phyloP scores from a whole-genome alignment of 2,113 vertebrate species.

The Melanerpes formicivorus region DNA sequence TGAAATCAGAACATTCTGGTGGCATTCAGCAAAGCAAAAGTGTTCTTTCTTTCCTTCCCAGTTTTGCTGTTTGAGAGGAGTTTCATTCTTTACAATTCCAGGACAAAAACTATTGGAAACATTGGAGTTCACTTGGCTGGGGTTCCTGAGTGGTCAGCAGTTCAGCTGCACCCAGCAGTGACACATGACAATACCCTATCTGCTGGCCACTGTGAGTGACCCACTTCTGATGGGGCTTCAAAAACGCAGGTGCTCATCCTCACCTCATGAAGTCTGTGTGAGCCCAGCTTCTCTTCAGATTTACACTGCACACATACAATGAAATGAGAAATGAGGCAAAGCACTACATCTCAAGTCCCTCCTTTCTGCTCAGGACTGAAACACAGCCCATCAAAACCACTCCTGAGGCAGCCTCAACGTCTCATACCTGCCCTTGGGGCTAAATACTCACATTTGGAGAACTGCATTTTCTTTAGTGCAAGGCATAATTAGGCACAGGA shows the following conservation, averaged over 20 bases:
- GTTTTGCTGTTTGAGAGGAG: neutral
- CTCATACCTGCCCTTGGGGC: neutral
- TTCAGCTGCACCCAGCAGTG: neutral
- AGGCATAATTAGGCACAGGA: neutral
- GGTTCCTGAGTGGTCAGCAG: neutral
- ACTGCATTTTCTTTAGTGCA: neutral
- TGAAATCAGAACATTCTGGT: neutral
- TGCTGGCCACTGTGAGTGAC: neutral
- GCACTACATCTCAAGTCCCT: no score
- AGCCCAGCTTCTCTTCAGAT: neutral
- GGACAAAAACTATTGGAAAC: neutral
- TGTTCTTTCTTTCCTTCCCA: neutral
- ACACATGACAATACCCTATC: neutral
- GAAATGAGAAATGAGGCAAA: neutral
- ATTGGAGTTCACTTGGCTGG: neutral
- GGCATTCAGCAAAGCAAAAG: neutral
- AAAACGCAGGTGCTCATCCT: fast-evolving
- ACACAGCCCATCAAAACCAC: fast-evolving
- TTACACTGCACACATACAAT: fast-evolving
- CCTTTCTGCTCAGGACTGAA: neutral
- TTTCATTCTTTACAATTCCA: neutral
- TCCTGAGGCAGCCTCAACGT: neutral
- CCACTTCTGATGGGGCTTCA: neutral
- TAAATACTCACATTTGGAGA: neutral
- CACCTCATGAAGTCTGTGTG: fast-evolving